Evolutionary conservation across 2,888 invertebrate species (phyloP).

Genomic region (Temnothorax unifasciatus): DNA sequence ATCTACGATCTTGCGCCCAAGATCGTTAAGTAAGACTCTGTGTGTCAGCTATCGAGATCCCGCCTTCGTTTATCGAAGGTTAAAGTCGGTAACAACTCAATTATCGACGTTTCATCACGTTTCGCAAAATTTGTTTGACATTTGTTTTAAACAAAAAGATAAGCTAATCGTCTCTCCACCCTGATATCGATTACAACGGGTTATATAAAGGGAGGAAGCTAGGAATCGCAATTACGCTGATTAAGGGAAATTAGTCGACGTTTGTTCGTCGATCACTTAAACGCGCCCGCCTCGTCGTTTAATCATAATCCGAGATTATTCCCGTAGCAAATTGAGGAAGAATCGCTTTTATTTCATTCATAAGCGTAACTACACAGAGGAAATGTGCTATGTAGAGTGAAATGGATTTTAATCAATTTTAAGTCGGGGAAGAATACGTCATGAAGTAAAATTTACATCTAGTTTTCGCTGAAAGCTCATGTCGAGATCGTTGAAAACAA

Average conservation of each 20-base stretch:
- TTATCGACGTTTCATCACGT: constrained; percentile 13
- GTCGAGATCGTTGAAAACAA: constrained; percentile 46
- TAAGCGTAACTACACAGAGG: constrained; percentile 24
- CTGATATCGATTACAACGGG: background rate
- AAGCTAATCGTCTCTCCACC: background rate
- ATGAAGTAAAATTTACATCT: constrained; percentile 49
- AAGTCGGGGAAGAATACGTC: constrained; percentile 40
- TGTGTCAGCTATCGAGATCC: constrained; percentile 45
- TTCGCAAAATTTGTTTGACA: constrained; percentile 31
- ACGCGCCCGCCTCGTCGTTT: constrained; percentile 17
- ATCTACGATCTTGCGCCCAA: constrained; percentile 59
- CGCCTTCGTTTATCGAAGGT: constrained; percentile 30
- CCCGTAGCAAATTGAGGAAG: constrained; percentile 33
- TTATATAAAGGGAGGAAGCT: background rate
- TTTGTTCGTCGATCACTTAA: constrained; percentile 29
- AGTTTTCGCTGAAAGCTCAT: constrained; percentile 38
- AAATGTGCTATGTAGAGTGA: constrained; percentile 27
- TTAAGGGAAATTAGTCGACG: constrained; percentile 39
- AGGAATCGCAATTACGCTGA: constrained; percentile 33
- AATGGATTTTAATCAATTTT: constrained; percentile 53
- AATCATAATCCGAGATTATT: constrained; percentile 46
- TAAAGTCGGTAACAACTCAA: constrained; percentile 42
- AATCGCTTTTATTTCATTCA: constrained; percentile 44
- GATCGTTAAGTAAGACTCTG: constrained; percentile 66
- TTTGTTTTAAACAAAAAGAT: background rate